Percentiles rank a stretch among this genome's conserved stretches.
Conservation (phyloP, 2,113 vertebrate genomes). For the Forbesichthys papilliferus region DNA sequence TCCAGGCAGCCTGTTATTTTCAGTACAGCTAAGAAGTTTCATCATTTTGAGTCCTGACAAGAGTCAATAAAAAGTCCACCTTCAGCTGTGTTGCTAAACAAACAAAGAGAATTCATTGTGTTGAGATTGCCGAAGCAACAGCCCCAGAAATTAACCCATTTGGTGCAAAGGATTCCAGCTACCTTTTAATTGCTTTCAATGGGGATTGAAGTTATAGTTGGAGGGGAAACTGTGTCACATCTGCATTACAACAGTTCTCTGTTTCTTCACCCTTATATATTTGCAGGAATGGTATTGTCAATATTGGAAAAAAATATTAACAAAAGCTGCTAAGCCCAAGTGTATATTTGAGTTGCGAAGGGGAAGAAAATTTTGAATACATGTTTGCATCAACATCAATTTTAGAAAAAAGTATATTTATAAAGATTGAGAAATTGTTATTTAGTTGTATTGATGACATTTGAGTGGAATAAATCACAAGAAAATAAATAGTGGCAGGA, state of each 20-base stretch:
- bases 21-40: slow-evolving; percentile 38
- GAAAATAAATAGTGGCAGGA: neutral
- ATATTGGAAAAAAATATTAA: slow-evolving; percentile 26
- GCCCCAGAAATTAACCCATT: slow-evolving; percentile 69
- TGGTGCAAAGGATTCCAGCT: slow-evolving; percentile 53
- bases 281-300: slow-evolving; percentile 40
- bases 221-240: slow-evolving; percentile 56
- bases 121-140: slow-evolving; percentile 42
- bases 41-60: slow-evolving; percentile 48
- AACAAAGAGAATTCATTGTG: slow-evolving; percentile 60
- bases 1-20: slow-evolving; percentile 18
- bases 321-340: slow-evolving; percentile 25
- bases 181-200: slow-evolving; percentile 71
- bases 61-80: slow-evolving; percentile 57
- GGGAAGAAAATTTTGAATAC: slow-evolving; percentile 24
- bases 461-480: neutral
- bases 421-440: slow-evolving; percentile 2
- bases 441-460: neutral
- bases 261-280: slow-evolving; percentile 15
- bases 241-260: slow-evolving; percentile 40
- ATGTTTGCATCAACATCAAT: slow-evolving; percentile 8
- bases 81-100: slow-evolving; percentile 57
- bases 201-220: slow-evolving; percentile 59
- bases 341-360: slow-evolving; percentile 16
- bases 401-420: slow-evolving; percentile 8